These are phyloP conservation scores for Reticulitermes speratus DNA, from an alignment of 1,140 invertebrate species.

Conservation along the genomic window DNA sequence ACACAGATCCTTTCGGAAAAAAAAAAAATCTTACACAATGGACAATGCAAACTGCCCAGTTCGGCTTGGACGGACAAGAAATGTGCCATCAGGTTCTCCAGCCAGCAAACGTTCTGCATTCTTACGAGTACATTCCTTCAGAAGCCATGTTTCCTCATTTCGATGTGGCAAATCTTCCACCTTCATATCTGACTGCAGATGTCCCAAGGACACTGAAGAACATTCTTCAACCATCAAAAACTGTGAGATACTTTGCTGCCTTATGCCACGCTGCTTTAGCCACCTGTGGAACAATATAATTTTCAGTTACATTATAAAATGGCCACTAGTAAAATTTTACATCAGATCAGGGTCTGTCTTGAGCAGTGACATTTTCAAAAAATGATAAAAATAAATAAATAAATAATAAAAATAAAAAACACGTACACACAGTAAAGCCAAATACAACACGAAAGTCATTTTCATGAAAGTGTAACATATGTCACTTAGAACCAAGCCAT, in stretches of 20 bases:
- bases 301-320: too few relatives aligned
- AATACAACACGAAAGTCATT: too few relatives aligned
- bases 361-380: too few relatives aligned
- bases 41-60: conserved; percentile 85
- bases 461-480: too few relatives aligned
- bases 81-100: conserved; percentile 81
- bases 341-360: too few relatives aligned
- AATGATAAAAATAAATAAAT: not conserved
- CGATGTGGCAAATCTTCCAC: conserved; percentile 54
- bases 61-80: conserved; percentile 79
- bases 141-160: conserved; percentile 70
- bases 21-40: conserved; percentile 63
- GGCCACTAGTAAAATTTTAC: too few relatives aligned
- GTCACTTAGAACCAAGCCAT: too few relatives aligned
- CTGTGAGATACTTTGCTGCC: not conserved
- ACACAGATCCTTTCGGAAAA: not conserved
- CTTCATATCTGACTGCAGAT: not conserved
- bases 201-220: not conserved
- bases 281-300: conserved; percentile 11
- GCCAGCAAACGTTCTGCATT: conserved; percentile 74
- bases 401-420: not conserved
- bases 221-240: conserved; percentile 11
- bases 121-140: conserved; percentile 69
- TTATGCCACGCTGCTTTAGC: conserved; percentile 20
- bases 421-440: too few relatives aligned